Percentiles rank a stretch among this genome's conserved stretches.
Conservation (phyloP, 2,888 invertebrate genomes). For the Amiota mariae region DNA sequence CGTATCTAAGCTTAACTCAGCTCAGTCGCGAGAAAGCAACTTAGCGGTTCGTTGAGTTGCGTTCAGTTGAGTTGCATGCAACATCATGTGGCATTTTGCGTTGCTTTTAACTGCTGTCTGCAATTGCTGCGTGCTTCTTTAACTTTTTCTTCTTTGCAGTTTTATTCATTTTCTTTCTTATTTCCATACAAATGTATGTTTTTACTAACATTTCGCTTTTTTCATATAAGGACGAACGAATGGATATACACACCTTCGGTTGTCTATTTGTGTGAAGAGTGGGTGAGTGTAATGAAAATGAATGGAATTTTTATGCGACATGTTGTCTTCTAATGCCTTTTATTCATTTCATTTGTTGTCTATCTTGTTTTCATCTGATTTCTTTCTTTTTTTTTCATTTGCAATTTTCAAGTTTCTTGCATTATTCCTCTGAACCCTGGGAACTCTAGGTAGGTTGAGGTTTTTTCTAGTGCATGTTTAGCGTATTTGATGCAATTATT, state of each 20-base stretch:
- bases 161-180: conserved; percentile 9
- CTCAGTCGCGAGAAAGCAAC: neutral
- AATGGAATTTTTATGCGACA: conserved; percentile 28
- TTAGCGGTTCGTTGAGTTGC: conserved; percentile 33
- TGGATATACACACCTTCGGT: no score
- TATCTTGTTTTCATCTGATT: conserved; percentile 15
- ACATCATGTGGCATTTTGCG: neutral
- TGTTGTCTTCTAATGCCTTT: conserved; percentile 18
- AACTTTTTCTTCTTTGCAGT: neutral
- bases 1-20: conserved; percentile 3
- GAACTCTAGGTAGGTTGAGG: neutral
- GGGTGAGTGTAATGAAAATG: conserved; percentile 15
- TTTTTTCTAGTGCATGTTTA: neutral
- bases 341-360: conserved; percentile 8
- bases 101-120: neutral
- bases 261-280: neutral
- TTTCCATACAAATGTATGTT: neutral
- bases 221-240: neutral
- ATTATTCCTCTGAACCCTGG: neutral
- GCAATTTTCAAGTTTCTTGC: neutral
- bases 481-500: conserved; percentile 16
- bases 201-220: neutral
- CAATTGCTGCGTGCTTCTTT: conserved; percentile 10
- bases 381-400: conserved; percentile 10
- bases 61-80: neutral